Evolutionary conservation across 2,797 vertebrate genomes (phyloP).

Genomic region (Melanotaenia trifasciata): DNA sequence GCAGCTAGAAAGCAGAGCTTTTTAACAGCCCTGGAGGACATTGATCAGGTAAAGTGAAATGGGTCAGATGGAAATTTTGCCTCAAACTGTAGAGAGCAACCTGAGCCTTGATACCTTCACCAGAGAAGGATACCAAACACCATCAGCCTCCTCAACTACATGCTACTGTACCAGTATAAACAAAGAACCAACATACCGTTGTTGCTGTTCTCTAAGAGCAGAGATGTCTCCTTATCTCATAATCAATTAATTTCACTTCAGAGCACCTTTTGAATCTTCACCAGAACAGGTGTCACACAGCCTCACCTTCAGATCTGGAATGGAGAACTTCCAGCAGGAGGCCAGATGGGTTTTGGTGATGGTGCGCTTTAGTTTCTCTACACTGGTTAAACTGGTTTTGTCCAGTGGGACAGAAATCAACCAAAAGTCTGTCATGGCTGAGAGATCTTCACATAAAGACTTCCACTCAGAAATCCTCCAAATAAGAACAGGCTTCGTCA

Average conservation of each 20-base stretch:
- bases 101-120: conserved; percentile 70
- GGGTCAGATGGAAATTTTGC: conserved; percentile 75
- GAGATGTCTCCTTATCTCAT: background rate
- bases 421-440: conserved; percentile 92
- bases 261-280: background rate
- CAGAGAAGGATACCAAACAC: conserved; percentile 80
- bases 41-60: conserved; percentile 56
- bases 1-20: conserved; percentile 3
- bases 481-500: conserved; percentile 32
- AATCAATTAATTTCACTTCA: background rate
- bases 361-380: conserved; percentile 89
- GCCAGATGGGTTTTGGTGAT: conserved; percentile 88
- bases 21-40: conserved; percentile 12
- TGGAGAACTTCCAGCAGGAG: conserved; percentile 89
- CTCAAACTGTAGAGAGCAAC: conserved; percentile 74
- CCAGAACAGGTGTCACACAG: background rate
- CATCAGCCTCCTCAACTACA: conserved; percentile 51
- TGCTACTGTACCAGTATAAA: conserved; percentile 55
- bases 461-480: conserved; percentile 29
- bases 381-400: conserved; percentile 87
- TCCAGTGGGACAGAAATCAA: conserved; percentile 94
- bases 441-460: conserved; percentile 34
- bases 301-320: conserved; percentile 92
- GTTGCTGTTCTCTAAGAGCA: background rate
- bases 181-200: conserved; percentile 15